Base-by-base conservation (phyloP, 2,797 vertebrate genomes). In the Falco concolor region DNA sequence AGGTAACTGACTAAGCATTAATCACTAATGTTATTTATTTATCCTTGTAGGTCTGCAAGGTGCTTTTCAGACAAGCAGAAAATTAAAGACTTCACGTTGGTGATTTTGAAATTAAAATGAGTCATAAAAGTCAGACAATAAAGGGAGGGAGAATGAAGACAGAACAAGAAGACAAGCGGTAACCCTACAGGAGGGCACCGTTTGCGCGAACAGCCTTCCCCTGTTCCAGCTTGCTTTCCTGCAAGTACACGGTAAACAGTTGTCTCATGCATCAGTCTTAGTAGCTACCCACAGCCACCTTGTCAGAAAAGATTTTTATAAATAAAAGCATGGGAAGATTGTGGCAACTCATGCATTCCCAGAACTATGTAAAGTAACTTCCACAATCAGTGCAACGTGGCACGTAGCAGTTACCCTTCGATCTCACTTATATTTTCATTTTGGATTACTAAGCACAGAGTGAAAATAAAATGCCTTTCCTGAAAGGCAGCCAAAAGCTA, bases 401-500 rank as follows among this genome's bases (percentile, higher is more conserved):
- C 32, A 80, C 34, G 7, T 4, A 83, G 59, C 52, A 49, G 44
- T 32, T 82, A 70, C 70, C 84, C 49, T 80, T 91, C 8, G 0
- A 80, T 87, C 84, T 89, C 57, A 59, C 36, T 72, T 77, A n/a
- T 22, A 68, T 77, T 87, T 93, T 89, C 36, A 76, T 80, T 91
- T 59, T 57, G 81, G 60, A 83, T 83, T 78, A 76, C 53, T 56
- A 92, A 80, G 32, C 3, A 7, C 50, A 75, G 61, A 53, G 34
- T 27, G 45, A 85, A 92, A 93, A 80, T 34, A 78, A 92, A 93
- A 91, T 44, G 38, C 57, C 32, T 84, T 67, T 57, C 61, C 77
- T 87, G 86, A 92, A 77, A 95, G 64, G 56, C 78, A 93, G 89
- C 61, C 93, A 87, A 93, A 94, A 94, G 53, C 64, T 78, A 25